Conservation (phyloP, 2,797 vertebrate species). For the Chloroceryle amazona region DNA sequence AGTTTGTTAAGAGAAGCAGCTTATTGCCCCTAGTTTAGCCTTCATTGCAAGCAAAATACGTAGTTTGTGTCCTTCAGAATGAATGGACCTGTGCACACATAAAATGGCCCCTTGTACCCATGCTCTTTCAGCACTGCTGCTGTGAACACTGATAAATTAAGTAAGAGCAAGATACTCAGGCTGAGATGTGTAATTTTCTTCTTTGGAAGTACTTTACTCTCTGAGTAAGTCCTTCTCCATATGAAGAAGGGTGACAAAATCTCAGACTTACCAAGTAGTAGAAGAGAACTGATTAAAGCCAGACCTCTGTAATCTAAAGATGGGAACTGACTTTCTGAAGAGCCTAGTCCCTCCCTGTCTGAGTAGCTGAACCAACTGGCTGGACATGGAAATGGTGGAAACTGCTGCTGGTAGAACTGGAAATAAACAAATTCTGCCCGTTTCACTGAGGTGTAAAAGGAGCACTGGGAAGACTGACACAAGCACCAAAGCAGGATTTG, state of each 20-base stretch:
- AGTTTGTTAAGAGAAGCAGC: background rate
- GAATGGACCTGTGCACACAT: accelerated
- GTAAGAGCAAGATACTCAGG: background rate
- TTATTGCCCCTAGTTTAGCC: background rate
- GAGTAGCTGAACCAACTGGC: background rate
- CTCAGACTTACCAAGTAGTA: background rate
- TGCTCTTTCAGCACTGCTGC: background rate
- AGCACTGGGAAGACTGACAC: background rate
- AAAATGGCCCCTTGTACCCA: background rate
- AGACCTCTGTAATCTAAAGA: background rate
- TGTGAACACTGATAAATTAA: background rate
- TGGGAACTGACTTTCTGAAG: background rate
- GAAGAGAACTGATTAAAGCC: background rate
- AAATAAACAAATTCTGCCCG: background rate
- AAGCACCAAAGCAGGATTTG: background rate
- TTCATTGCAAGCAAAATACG: background rate
- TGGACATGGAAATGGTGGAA: background rate
- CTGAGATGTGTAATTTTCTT: background rate
- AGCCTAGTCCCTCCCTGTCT: background rate
- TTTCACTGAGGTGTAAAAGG: background rate
- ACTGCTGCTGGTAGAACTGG: background rate
- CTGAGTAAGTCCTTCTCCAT: background rate
- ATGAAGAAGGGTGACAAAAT: background rate
- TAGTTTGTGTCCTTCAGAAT: background rate
- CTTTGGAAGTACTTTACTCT: background rate